Evolutionary conservation across 2,113 vertebrate genomes (phyloP).

Genomic region (Lampris incognitus): DNA sequence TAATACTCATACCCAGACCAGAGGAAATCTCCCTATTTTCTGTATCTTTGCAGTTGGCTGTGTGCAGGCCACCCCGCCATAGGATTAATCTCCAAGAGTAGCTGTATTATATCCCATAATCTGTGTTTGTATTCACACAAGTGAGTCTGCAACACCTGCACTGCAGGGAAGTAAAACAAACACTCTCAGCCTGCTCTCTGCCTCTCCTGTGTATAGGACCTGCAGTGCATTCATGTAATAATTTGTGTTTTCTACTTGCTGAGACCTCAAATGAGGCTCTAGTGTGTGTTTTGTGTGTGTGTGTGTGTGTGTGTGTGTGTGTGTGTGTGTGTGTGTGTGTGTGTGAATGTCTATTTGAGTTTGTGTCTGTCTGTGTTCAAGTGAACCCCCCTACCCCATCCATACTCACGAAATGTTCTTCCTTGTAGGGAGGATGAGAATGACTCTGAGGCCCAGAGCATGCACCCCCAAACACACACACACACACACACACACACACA

Average conservation of each 20-base stretch:
- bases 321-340: conserved; percentile 9
- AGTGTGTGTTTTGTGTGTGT: background rate
- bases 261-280: background rate
- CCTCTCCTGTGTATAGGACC: background rate
- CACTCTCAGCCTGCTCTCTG: too few relatives aligned
- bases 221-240: conserved; percentile 1
- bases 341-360: background rate
- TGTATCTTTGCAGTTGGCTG: conserved; percentile 24
- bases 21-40: background rate
- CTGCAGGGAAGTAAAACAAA: conserved; percentile 24
- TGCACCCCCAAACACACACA: background rate
- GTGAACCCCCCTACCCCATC: too few relatives aligned
- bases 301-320: conserved; percentile 3
- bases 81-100: background rate
- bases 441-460: too few relatives aligned
- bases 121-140: background rate
- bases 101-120: background rate
- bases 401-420: too few relatives aligned
- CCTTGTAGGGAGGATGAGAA: too few relatives aligned
- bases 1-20: conserved; percentile 32
- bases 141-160: background rate
- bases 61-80: background rate
- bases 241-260: background rate
- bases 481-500: background rate
- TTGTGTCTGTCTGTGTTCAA: background rate